These are phyloP conservation scores for Acanthosepion pharaonis DNA, from an alignment of 2,888 invertebrate genomes.

Conservation along the genomic window DNA sequence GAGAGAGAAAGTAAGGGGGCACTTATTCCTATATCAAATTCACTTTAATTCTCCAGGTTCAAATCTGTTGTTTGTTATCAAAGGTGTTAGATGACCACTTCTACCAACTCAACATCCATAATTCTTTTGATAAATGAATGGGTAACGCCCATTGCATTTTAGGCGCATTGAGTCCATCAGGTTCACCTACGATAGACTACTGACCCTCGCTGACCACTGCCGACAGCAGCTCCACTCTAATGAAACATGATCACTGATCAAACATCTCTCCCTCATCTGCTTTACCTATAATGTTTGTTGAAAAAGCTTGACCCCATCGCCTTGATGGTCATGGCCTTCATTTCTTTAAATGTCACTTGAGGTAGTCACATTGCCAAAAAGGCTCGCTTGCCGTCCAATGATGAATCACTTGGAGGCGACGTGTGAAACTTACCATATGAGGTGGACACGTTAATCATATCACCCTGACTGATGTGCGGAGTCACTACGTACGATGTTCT, in stretches of 20 bases:
- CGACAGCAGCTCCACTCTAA: neutral
- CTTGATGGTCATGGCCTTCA: neutral
- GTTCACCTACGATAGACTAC: neutral
- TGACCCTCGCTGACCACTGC: neutral
- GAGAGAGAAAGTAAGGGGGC: too few relatives aligned
- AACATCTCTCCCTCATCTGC: neutral
- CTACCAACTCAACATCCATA: neutral
- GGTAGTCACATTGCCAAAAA: constrained; percentile 34
- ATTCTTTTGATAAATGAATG: neutral
- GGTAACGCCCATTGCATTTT: neutral
- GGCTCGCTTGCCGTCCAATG: neutral
- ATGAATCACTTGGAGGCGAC: neutral
- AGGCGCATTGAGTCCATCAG: neutral
- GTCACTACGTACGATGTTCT: neutral
- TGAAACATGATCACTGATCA: neutral
- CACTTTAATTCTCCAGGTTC: neutral
- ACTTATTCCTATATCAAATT: neutral
- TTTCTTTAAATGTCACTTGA: neutral
- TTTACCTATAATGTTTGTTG: neutral
- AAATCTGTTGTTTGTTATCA: constrained; percentile 2
- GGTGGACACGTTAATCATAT: neutral
- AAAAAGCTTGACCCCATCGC: neutral
- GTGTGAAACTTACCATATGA: constrained; percentile 33
- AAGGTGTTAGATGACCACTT: neutral
- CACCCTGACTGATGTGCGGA: neutral